A percentile compares a stretch with the other conserved stretches of the same genome.
Evolutionary conservation across 2,888 invertebrate genomes (phyloP).

Genomic region (Apodemia duryi): DNA sequence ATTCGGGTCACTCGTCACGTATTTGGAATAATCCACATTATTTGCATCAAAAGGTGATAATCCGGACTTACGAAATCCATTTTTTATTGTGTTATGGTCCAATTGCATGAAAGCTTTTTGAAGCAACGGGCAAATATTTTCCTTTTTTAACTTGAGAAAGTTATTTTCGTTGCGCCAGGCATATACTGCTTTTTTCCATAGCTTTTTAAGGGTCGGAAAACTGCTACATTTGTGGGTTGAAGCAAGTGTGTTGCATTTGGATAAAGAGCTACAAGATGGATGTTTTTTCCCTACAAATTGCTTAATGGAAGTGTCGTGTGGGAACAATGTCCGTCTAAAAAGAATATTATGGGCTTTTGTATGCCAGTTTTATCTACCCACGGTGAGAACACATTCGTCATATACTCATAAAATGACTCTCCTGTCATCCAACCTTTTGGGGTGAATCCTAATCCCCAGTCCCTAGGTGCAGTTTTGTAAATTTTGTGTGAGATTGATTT

Average conservation of each 20-base stretch:
- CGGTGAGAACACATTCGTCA: conserved; percentile 36
- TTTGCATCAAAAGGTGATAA: conserved; percentile 3
- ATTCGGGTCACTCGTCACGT: neutral
- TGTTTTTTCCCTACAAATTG: conserved; percentile 25
- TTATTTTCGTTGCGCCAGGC: conserved; percentile 1
- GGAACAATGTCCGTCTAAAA: conserved; percentile 25
- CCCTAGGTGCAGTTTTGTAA: conserved; percentile 19
- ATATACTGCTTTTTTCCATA: neutral
- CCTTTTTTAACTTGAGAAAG: conserved; percentile 2
- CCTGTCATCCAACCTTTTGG: conserved; percentile 27
- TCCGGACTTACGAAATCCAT: neutral
- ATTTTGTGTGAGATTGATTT: conserved; percentile 24
- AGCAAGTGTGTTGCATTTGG: conserved; percentile 26
- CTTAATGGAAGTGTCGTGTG: conserved; percentile 20
- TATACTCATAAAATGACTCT: conserved; percentile 25
- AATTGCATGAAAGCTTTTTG: neutral
- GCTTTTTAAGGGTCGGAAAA: conserved; percentile 12
- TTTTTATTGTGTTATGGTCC: neutral
- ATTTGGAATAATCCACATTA: conserved; percentile 5
- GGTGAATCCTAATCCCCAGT: conserved; percentile 22
- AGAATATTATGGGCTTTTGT: conserved; percentile 30
- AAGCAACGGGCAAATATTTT: conserved; percentile 2
- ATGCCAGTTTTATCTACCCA: conserved; percentile 36
- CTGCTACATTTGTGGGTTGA: conserved; percentile 28
- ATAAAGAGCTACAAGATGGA: conserved; percentile 24